A percentile compares a stretch with the other conserved stretches of the same genome.
phyloP scores from a whole-genome alignment of 2,888 invertebrate genomes.

The Herminia tarsipennalis region DNA sequence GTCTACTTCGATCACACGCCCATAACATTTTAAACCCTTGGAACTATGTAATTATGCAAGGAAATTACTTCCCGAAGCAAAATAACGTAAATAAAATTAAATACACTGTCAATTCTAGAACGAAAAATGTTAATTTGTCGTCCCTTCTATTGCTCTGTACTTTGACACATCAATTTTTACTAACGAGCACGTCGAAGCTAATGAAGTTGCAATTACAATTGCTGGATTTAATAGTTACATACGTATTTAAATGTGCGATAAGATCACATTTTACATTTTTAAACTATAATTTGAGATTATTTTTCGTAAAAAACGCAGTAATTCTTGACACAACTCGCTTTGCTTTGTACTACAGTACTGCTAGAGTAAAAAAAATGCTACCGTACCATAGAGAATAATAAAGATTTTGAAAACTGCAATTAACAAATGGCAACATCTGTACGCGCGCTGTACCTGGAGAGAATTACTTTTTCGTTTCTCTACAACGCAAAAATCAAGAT shows the following conservation, averaged over 20 bases:
- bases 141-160: slow-evolving; percentile 67
- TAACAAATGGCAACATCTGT: neutral
- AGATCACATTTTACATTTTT: slow-evolving; percentile 62
- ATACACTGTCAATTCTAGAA: slow-evolving; percentile 52
- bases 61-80: slow-evolving; percentile 24
- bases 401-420: neutral
- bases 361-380: slow-evolving; percentile 48
- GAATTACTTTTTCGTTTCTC: too few species aligned
- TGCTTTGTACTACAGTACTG: slow-evolving; percentile 74
- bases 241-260: slow-evolving; percentile 44
- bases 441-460: neutral
- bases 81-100: slow-evolving; percentile 45
- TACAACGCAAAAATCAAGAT: too few species aligned
- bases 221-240: slow-evolving; percentile 32
- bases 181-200: slow-evolving; percentile 33
- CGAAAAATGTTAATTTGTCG: slow-evolving; percentile 65
- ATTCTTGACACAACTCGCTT: slow-evolving; percentile 78
- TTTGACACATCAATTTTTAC: slow-evolving; percentile 75
- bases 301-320: slow-evolving; percentile 72
- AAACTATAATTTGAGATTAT: slow-evolving; percentile 54
- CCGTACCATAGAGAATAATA: too few species aligned
- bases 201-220: slow-evolving; percentile 12
- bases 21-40: slow-evolving; percentile 37
- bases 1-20: slow-evolving; percentile 60
- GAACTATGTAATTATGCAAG: slow-evolving; percentile 19